phyloP scores from a whole-genome alignment of 1,140 invertebrate species.

The Scaptodrosophila lebanonensis region DNA sequence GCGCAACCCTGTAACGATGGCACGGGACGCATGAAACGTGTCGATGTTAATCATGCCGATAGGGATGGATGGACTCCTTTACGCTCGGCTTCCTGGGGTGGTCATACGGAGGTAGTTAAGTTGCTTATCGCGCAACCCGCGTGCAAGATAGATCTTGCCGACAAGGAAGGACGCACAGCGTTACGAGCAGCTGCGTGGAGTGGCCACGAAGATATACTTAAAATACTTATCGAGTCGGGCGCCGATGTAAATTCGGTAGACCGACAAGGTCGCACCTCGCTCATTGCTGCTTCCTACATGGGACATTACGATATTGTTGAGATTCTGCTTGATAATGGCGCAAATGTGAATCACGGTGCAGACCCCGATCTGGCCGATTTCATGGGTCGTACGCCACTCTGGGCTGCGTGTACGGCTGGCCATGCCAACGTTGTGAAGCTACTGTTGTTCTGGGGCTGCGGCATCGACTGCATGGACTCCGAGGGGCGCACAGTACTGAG shows the following conservation, averaged over 20 bases:
- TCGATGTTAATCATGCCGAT: constrained; percentile 89
- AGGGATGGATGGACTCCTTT: constrained; percentile 93
- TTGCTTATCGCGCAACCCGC: constrained; percentile 85
- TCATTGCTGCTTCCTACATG: constrained; percentile 94
- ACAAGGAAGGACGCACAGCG: constrained; percentile 85
- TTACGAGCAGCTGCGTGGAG: constrained; percentile 91
- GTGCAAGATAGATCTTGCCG: constrained; percentile 86
- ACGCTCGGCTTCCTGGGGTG: constrained; percentile 92
- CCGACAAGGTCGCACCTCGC: constrained; percentile 90
- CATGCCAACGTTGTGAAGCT: constrained; percentile 88
- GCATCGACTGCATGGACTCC: constrained; percentile 91
- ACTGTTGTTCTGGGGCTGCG: constrained; percentile 92
- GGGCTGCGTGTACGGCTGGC: constrained; percentile 91
- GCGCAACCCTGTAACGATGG: constrained; percentile 77
- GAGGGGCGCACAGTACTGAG: constrained; percentile 93
- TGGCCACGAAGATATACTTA: constrained; percentile 87
- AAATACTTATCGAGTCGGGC: constrained; percentile 82
- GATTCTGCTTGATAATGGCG: constrained; percentile 89
- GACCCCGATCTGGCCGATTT: constrained; percentile 91
- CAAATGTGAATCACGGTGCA: constrained; percentile 91
- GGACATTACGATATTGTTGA: constrained; percentile 95
- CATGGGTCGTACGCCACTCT: constrained; percentile 87
- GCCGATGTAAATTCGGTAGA: constrained; percentile 90
- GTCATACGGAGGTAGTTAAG: constrained; percentile 93
- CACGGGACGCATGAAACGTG: constrained; percentile 79